Evolutionary conservation across 2,113 vertebrate species (phyloP).

Genomic region (Erinaceus europaeus): DNA sequence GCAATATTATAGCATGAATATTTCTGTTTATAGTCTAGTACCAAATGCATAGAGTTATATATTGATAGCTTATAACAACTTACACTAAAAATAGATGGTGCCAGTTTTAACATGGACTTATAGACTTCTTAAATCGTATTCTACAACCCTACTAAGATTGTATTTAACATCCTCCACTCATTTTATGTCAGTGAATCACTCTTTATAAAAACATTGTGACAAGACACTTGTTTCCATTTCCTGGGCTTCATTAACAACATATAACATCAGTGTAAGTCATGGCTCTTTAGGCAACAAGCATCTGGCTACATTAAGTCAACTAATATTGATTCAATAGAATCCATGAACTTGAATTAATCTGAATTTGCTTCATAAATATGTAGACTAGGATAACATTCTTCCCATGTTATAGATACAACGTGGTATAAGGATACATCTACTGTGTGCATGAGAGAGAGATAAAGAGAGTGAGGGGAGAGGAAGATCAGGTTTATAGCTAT

Average conservation of each 20-base stretch:
- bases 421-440: neutral
- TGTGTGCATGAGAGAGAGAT: too few relatives aligned
- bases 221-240: conserved; percentile 36
- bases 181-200: neutral
- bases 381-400: neutral
- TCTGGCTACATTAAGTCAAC: conserved; percentile 28
- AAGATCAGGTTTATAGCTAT: too few relatives aligned
- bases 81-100: neutral
- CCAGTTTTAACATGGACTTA: conserved; percentile 22
- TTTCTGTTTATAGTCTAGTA: neutral
- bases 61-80: neutral
- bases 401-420: neutral
- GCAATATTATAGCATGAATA: neutral
- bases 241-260: conserved; percentile 28
- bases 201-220: conserved; percentile 17
- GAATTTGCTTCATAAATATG: conserved; percentile 38
- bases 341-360: conserved; percentile 35
- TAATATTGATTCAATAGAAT: conserved; percentile 30
- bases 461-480: too few relatives aligned
- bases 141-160: conserved; percentile 6
- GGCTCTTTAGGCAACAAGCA: conserved; percentile 37
- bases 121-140: conserved; percentile 11
- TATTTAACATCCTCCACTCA: conserved; percentile 5
- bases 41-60: neutral
- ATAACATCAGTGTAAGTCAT: conserved; percentile 27